phyloP scores from a whole-genome alignment of 1,140 invertebrate species.

The Bombus sibiricus region DNA sequence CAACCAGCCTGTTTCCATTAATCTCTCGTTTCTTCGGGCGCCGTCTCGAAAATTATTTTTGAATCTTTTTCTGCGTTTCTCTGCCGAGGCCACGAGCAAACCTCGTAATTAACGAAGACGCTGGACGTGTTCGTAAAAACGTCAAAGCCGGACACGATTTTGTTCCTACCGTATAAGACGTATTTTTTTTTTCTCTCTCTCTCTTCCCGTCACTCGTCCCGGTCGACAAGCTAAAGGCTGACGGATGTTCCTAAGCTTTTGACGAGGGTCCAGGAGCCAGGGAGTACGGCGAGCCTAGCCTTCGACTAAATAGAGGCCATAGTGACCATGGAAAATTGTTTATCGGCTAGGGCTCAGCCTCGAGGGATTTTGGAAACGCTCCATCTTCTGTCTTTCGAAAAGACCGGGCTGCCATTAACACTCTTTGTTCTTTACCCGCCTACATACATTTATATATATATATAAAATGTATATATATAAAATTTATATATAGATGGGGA shows the following conservation, averaged over 20 bases:
- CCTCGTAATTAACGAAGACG: neutral
- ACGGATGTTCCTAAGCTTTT: conserved; percentile 42
- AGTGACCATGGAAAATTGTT: conserved; percentile 62
- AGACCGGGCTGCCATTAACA: conserved; percentile 55
- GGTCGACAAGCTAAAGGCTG: conserved; percentile 6
- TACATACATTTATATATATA: neutral
- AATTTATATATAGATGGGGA: neutral
- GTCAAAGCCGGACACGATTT: neutral
- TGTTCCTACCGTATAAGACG: neutral
- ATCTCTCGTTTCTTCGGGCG: neutral
- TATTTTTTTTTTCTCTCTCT: neutral
- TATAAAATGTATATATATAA: neutral
- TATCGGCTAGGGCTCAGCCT: conserved; percentile 49
- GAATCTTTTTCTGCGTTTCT: no score
- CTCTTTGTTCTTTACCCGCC: neutral
- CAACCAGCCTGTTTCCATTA: conserved; percentile 8
- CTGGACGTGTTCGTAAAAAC: no score
- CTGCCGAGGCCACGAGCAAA: neutral
- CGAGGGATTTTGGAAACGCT: conserved; percentile 61
- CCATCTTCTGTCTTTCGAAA: conserved; percentile 47
- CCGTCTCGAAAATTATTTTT: neutral
- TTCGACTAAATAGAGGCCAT: conserved; percentile 6
- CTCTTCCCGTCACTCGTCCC: neutral
- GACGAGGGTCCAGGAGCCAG: conserved; percentile 58
- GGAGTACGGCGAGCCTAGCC: neutral